Evolutionary conservation across 2,797 vertebrate species (phyloP), one percentile per base, ranked within the genome.

Genomic region (Phalanger gymnotis): DNA sequence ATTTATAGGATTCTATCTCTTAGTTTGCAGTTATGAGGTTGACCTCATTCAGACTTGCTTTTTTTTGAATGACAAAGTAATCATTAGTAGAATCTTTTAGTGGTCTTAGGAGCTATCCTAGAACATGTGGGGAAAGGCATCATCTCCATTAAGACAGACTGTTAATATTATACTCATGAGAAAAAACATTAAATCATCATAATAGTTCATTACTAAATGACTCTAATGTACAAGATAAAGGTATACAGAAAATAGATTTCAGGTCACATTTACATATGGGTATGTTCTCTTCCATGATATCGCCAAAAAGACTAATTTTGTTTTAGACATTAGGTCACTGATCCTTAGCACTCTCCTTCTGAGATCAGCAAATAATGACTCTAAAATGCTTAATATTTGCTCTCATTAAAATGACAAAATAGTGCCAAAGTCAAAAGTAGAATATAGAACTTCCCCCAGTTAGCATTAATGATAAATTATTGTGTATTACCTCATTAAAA

Each of bases 401-500:
- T 92, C n/a, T 51, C 66, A 89, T 94, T 93, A 55, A 94, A 93
- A 81, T 96, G 91, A 31, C 51, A 54, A 56, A 47, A 91, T 27
- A 52, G 57, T 31, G 22, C 53, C 81, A 31, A 11, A 92, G 93
- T 94, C 55, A 25, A 92, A 95, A 96, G 53, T 89, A 92, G 2
- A 93, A 11, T 3, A 0, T 91, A 3, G 13, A 55, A 47, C n/a
- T 34, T 96, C 55, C 93, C 54, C 53, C 92, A 93, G 61, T 66
- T 54, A 96, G 6, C 94, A 90, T 92, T 95, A 95, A 91, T 54
- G 30, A 96, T 94, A 16, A n/a, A 4, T 93, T 90, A 89, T 6
- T 95, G 51, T 22, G 28, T 96, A 31, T 96, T 95, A 92, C 40
- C n/a, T 95, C 92, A 93, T 93, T 95, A 93, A 40, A 91, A 31